A percentile compares a stretch with the other conserved stretches of the same genome.
These are phyloP conservation scores for Limosa lapponica DNA, from an alignment of 2,797 vertebrate species.

Conservation along the genomic window DNA sequence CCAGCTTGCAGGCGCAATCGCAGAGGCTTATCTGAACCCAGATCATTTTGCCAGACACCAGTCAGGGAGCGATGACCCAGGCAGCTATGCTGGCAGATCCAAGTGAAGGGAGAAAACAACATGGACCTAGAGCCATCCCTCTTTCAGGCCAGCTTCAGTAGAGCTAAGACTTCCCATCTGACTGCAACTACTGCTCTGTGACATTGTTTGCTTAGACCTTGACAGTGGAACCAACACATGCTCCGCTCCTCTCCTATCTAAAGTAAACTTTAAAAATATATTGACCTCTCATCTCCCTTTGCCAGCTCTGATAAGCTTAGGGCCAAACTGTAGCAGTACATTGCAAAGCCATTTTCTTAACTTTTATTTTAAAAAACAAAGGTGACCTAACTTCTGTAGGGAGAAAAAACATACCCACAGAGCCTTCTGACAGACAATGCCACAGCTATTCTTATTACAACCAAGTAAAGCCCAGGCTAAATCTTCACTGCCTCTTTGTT, in stretches of 20 bases:
- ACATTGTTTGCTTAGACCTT: not conserved
- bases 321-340: not conserved
- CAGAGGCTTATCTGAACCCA: not conserved
- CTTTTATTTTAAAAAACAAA: not conserved
- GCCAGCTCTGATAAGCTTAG: not conserved
- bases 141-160: not conserved
- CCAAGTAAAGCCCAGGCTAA: not conserved
- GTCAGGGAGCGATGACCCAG: not conserved
- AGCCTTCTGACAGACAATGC: fast-evolving
- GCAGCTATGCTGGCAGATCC: not conserved
- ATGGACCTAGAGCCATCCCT: not conserved
- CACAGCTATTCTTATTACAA: not conserved
- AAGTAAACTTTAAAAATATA: not conserved
- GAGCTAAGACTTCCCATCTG: not conserved
- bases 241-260: not conserved
- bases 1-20: fast-evolving
- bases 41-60: not conserved
- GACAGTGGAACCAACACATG: not conserved
- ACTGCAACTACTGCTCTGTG: not conserved
- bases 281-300: not conserved
- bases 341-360: not conserved
- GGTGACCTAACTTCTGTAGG: not conserved
- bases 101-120: not conserved
- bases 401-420: not conserved
- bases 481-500: not conserved